phyloP scores from a whole-genome alignment of 2,888 invertebrate species.

The Torymus aiolomorphi region DNA sequence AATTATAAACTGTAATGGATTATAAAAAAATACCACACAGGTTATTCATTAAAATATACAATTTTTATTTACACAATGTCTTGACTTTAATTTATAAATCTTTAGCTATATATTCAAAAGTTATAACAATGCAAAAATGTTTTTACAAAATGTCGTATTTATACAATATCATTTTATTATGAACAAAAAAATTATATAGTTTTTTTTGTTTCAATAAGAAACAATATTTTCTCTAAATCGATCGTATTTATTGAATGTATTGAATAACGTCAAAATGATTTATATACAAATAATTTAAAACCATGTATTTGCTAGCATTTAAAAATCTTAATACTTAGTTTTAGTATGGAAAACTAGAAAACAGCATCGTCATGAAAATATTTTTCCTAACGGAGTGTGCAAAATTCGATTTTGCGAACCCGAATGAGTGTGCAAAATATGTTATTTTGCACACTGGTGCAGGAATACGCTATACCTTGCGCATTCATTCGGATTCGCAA shows the following conservation, averaged over 20 bases:
- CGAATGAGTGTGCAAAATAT: no score
- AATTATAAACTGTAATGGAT: neutral
- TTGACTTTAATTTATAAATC: slow-evolving; percentile 30
- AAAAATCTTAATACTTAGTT: neutral
- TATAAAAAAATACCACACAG: neutral
- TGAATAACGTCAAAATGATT: slow-evolving; percentile 12
- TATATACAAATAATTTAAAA: slow-evolving; percentile 29
- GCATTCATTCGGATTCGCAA: no score
- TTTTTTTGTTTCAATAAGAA: slow-evolving; percentile 6
- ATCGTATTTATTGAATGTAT: neutral
- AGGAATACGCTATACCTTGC: no score
- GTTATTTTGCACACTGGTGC: no score
- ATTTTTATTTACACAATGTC: slow-evolving; percentile 40
- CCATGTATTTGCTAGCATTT: slow-evolving; percentile 6
- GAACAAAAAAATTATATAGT: neutral
- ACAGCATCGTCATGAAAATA: no score
- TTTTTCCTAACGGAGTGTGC: no score
- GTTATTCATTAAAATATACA: slow-evolving; percentile 38
- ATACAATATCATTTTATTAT: slow-evolving; percentile 23
- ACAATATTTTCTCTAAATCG: no score
- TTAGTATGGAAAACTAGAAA: no score
- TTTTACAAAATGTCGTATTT: slow-evolving; percentile 7
- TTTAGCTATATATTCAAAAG: slow-evolving; percentile 25
- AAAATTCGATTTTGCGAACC: no score
- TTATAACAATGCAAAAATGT: slow-evolving; percentile 34